Conservation (phyloP, 2,113 vertebrate species). For the Rhynchomys soricoides region DNA sequence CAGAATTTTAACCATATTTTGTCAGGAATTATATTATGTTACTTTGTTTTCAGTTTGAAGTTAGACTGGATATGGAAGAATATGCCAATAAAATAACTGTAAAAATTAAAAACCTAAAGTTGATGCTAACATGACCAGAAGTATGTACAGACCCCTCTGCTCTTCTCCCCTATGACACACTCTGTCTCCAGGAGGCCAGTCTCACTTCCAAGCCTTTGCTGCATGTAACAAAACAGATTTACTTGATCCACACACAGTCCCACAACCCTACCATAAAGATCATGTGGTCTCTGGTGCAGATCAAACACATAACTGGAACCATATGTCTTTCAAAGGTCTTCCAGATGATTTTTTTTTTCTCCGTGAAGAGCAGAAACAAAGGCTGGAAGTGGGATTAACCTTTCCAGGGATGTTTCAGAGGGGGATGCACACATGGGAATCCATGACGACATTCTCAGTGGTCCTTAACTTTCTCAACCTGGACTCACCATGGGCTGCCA, state of each 20-base stretch:
- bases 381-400: neutral
- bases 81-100: neutral
- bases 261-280: neutral
- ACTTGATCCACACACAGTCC: no score
- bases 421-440: neutral
- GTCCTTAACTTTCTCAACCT: neutral
- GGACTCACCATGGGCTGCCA: neutral
- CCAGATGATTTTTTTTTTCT: neutral
- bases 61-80: neutral
- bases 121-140: neutral
- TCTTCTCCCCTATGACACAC: neutral
- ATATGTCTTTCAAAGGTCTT: neutral
- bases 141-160: no score
- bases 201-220: neutral
- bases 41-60: neutral
- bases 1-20: neutral
- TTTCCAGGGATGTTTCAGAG: neutral
- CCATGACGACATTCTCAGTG: neutral
- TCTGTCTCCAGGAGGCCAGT: neutral
- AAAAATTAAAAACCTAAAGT: neutral
- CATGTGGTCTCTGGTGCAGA: fast-evolving
- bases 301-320: neutral
- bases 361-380: neutral
- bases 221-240: neutral
- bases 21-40: neutral